Conservation (phyloP, 2,888 invertebrate species). For the Drosophila sordidula region DNA sequence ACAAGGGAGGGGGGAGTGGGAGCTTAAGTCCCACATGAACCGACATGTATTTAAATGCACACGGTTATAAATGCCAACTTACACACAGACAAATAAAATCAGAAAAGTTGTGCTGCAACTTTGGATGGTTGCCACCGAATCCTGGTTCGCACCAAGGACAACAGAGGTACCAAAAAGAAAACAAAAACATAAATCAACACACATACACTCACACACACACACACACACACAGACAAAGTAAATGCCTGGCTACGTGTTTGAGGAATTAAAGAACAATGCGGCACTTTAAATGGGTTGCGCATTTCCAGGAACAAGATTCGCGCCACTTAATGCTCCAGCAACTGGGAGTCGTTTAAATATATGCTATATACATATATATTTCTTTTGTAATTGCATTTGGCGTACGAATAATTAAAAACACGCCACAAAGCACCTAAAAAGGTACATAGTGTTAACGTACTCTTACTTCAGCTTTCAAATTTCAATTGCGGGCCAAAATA, state of each 20-base stretch:
- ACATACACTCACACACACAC: not conserved
- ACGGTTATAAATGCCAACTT: slow-evolving; percentile 55
- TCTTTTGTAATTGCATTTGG: slow-evolving; percentile 29
- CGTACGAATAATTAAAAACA: slow-evolving; percentile 33
- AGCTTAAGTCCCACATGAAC: not conserved
- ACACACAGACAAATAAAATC: slow-evolving; percentile 34
- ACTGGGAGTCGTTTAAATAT: slow-evolving; percentile 1
- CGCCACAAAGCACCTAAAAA: slow-evolving; percentile 3
- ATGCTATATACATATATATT: not conserved
- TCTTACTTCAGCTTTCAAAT: slow-evolving; percentile 9
- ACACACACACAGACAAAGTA: slow-evolving; percentile 1
- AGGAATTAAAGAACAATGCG: slow-evolving; percentile 40
- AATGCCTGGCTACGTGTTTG: slow-evolving; percentile 30
- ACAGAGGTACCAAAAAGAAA: slow-evolving; percentile 38
- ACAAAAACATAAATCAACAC: slow-evolving; percentile 24
- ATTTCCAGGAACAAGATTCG: slow-evolving; percentile 7
- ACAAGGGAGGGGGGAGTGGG: not conserved
- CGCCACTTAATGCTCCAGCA: slow-evolving; percentile 14
- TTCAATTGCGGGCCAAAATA: slow-evolving; percentile 15
- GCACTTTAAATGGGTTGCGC: slow-evolving; percentile 38
- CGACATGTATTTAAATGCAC: slow-evolving; percentile 36
- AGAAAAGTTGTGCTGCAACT: slow-evolving; percentile 46
- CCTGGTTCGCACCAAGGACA: slow-evolving; percentile 42
- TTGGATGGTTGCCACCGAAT: slow-evolving; percentile 32
- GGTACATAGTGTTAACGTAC: not conserved